phyloP scores from a whole-genome alignment of 2,888 invertebrate species.

The Sarcophaga caerulescens region DNA sequence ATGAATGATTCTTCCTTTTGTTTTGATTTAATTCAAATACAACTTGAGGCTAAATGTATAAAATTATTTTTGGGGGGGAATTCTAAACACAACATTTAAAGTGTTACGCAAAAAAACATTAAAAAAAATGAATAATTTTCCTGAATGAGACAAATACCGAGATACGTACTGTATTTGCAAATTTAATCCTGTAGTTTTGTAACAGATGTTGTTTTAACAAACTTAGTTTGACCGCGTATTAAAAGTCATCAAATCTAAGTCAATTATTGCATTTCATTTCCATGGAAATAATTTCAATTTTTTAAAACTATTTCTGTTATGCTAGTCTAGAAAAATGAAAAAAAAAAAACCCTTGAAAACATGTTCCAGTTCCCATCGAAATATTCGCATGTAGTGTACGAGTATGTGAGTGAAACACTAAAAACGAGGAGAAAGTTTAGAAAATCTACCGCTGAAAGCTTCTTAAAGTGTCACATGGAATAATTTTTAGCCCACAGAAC shows the following conservation, averaged over 20 bases:
- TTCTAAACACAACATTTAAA: background rate
- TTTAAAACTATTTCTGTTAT: too few species aligned
- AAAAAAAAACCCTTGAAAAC: background rate
- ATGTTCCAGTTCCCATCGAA: background rate
- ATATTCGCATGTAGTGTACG: too few species aligned
- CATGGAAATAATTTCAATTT: too few species aligned
- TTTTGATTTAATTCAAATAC: background rate
- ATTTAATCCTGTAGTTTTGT: background rate
- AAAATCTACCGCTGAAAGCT: background rate
- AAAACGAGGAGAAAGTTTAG: background rate
- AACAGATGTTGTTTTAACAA: background rate
- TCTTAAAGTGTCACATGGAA: slow-evolving; percentile 4
- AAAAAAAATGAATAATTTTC: background rate
- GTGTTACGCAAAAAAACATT: background rate
- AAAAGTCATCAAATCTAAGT: background rate
- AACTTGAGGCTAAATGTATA: background rate
- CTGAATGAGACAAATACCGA: too few species aligned
- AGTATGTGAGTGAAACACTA: background rate
- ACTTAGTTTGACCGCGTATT: background rate
- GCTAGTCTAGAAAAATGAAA: background rate
- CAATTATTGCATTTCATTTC: background rate
- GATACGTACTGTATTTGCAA: background rate
- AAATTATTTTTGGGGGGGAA: background rate
- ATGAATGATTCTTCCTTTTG: too few species aligned
- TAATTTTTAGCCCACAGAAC: background rate